phyloP scores from a whole-genome alignment of 2,888 invertebrate genomes.

The Opisthograptis luteolata region DNA sequence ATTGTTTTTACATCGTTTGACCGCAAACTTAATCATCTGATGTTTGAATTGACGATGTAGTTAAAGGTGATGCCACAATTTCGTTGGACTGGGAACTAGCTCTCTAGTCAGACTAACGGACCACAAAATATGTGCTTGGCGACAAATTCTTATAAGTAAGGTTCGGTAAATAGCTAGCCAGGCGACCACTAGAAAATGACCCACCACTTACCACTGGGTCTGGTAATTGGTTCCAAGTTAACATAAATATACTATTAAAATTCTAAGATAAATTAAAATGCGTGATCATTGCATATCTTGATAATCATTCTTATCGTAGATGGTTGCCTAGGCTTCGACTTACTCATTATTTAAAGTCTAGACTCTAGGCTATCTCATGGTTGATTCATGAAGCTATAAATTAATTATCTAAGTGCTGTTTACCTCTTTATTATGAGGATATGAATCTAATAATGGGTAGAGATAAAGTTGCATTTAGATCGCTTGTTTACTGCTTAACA shows the following conservation, averaged over 20 bases:
- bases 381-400: constrained; percentile 17
- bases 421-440: constrained; percentile 2
- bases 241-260: constrained; percentile 2
- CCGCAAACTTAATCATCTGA: no score
- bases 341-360: constrained; percentile 24
- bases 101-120: no score
- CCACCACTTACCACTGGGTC: no score
- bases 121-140: no score
- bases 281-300: constrained; percentile 5
- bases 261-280: constrained; percentile 7
- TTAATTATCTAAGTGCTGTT: constrained; percentile 6
- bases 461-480: constrained; percentile 1
- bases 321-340: constrained; percentile 6
- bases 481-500: no score
- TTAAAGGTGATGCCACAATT: no score
- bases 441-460: background rate
- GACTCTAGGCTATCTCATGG: constrained; percentile 18
- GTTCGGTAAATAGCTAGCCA: no score
- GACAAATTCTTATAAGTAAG: no score
- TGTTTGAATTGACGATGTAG: no score
- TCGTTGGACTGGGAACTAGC: no score
- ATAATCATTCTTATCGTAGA: constrained; percentile 17
- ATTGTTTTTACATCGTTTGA: no score
- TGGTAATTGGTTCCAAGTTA: background rate
- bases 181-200: no score